phyloP scores from a whole-genome alignment of 2,888 invertebrate species.

The Timema cristinae region DNA sequence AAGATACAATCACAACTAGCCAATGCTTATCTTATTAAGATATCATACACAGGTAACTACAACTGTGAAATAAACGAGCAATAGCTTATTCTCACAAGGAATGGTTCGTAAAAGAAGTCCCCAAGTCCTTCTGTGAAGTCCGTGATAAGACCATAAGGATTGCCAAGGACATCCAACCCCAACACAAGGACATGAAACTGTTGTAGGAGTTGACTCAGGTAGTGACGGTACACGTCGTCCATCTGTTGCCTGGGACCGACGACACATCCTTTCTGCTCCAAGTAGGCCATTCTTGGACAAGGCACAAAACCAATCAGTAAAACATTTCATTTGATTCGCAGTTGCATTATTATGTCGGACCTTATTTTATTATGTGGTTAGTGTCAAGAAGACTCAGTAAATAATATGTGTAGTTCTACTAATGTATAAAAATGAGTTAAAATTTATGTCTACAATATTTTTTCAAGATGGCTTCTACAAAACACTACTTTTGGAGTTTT shows the following conservation, averaged over 20 bases:
- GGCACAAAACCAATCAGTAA: constrained; percentile 34
- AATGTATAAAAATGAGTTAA: not conserved
- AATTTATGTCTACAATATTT: too few relatives aligned
- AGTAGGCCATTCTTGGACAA: constrained; percentile 57
- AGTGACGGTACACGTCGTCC: constrained; percentile 58
- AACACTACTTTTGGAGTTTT: too few relatives aligned
- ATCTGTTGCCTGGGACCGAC: constrained; percentile 50
- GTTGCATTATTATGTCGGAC: too few relatives aligned
- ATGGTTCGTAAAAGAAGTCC: constrained; percentile 60
- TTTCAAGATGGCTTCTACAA: too few relatives aligned
- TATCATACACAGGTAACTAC: too few relatives aligned
- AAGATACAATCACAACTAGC: too few relatives aligned
- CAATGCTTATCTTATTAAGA: too few relatives aligned
- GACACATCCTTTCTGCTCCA: constrained; percentile 58
- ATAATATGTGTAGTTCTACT: too few relatives aligned
- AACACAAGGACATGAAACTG: constrained; percentile 77
- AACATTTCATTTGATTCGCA: too few relatives aligned
- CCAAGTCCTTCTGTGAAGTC: constrained; percentile 59
- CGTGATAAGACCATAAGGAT: constrained; percentile 65
- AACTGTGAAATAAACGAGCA: too few relatives aligned
- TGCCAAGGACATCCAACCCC: constrained; percentile 74
- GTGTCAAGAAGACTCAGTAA: too few relatives aligned
- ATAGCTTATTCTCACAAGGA: constrained; percentile 46
- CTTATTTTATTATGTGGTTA: too few relatives aligned
- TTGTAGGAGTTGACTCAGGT: constrained; percentile 67